phyloP scores from a whole-genome alignment of 2,113 vertebrate genomes.

The Pimephales promelas region DNA sequence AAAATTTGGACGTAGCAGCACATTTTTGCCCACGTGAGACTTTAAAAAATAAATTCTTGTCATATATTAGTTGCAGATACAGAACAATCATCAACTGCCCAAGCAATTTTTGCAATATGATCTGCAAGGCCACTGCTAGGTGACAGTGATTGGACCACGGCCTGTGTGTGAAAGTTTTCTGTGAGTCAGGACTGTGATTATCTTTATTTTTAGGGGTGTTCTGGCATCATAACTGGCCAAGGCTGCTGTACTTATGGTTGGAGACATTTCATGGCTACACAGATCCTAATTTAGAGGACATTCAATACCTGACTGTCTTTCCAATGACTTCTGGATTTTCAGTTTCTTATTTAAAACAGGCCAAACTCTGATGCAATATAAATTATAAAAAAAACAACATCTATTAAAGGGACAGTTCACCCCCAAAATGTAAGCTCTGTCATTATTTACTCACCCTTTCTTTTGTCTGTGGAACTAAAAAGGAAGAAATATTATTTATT shows the following conservation, averaged over 20 bases:
- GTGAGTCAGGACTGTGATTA: constrained; percentile 43
- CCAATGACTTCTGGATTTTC: constrained; percentile 62
- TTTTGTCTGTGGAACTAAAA: not conserved
- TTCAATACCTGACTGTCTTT: constrained; percentile 65
- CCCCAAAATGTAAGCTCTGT: not conserved
- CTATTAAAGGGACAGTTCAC: not conserved
- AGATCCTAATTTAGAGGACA: constrained; percentile 69
- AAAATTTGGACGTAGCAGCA: not conserved
- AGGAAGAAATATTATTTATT: not conserved
- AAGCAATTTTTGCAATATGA: constrained; percentile 28
- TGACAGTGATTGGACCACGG: constrained; percentile 10
- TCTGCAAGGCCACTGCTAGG: constrained; percentile 13
- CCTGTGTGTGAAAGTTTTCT: constrained; percentile 40
- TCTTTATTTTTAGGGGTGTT: constrained; percentile 61
- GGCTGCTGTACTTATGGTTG: constrained; percentile 62
- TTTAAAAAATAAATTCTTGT: not conserved
- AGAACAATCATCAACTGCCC: constrained; percentile 18
- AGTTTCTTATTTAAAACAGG: constrained; percentile 13
- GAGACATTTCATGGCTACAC: constrained; percentile 51
- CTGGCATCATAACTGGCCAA: constrained; percentile 55
- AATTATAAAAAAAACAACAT: not conserved
- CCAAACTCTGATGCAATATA: not conserved
- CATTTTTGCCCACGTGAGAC: not conserved
- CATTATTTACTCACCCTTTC: not conserved
- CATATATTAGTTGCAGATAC: not conserved